Base-by-base conservation (phyloP, 2,888 invertebrate genomes). In the Heliothis peltigera region DNA sequence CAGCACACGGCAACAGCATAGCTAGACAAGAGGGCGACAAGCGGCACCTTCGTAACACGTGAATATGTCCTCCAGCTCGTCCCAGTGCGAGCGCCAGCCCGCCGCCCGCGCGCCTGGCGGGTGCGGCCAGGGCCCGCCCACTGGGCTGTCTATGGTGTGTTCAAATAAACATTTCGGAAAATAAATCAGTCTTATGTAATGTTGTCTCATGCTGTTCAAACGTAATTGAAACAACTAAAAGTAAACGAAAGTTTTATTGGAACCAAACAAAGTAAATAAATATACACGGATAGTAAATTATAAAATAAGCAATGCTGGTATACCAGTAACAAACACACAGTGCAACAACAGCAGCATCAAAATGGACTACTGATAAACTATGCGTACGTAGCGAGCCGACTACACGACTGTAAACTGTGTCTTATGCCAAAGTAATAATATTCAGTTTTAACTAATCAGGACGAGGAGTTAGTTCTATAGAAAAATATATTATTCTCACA, bases 21-120 rank as follows among this genome's bases (percentile, higher is more conserved):
- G 53, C 47, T n/a, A 17, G 42, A 22, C 53, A 70, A 54, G 42
- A 21, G 25, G 28, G 54, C 48, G 28, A 57, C 47, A 35, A n/a
- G n/a, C 22, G 39, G 35, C 64, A 77, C 75, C 75, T 91, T 32
- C 89, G 87, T 83, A 78, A 73, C 84, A 70, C n/a, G 80, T 54
- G 86, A 92, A 92, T 85, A 93, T 87, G 8, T 92, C 90, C 54
- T 86, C 86, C 64, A 92, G 81, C 12, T 93, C 92, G 81, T 85
- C 88, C 92, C 93, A 92, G 81, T 90, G 88, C 57, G 90, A 74
- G 69, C 86, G 81, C 89, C 81, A 81, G 57, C 71, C 78, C 48
- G 60, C 48, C 70, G 47, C 35, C 64, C 63, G 64, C 25, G 43
- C 67, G 52, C 60, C 65, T 65, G 46, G 19, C 52, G 28, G 19